Evolutionary conservation across 2,888 invertebrate species (phyloP), one percentile per base, ranked within the genome.

Genomic region (Acanthosepion esculentum): DNA sequence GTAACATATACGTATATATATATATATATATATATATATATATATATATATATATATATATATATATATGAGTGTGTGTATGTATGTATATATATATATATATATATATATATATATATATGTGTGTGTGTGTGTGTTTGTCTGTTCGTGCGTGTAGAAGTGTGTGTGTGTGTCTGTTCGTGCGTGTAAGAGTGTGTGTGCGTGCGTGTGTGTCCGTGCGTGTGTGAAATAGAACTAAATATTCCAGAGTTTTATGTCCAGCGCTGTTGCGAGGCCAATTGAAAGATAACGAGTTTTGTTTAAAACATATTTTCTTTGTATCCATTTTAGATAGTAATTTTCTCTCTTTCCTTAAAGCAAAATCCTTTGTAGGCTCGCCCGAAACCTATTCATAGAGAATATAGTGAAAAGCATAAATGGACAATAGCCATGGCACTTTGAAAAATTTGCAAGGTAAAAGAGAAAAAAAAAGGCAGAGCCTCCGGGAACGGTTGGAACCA

Each of bases 11-110:
- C n/a, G n/a, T n/a, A n/a, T 29, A 29, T 29, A 64, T 64, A 64
- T 64, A 64, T 64, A 64, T 64, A 64, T 64, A 64, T 64, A 64
- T 64, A 64, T 64, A 64, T 64, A 64, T 64, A 64, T 64, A 64
- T 64, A 64, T 64, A 64, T 64, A 29, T 29, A 29, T 64, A 10
- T 55, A 29, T 29, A 29, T 29, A 29, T 64, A 8, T 29, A 5
- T 64, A 8, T 29, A 29, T 26, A 29, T 29, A 29, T 29, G 10
- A 6, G 7, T 29, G 10, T 29, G 26, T 29, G 29, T 29, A 5
- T 29, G 29, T 8, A 8, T 29, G 29, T 29, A 4, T 29, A 5
- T 29, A 5, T 29, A 0, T 78, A 10, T 29, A 8, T 78, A 1
- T 78, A 8, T 78, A n/a, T 29, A n/a, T 6, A 0, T 12, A 0